phyloP scores from a whole-genome alignment of 2,888 invertebrate genomes.

The Lithophane leautieri region DNA sequence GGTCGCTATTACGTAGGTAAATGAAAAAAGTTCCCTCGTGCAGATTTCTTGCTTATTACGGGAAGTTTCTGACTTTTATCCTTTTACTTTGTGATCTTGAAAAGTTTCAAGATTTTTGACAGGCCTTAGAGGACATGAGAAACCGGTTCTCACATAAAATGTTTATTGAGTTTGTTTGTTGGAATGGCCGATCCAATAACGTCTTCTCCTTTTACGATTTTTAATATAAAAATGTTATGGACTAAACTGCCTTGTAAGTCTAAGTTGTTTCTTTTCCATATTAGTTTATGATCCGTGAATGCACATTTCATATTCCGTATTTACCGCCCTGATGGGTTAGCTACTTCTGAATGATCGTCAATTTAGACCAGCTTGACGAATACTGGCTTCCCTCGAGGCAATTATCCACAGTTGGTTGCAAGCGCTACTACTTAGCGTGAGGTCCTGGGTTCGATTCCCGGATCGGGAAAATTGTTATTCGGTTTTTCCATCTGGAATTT shows the following conservation, averaged over 20 bases:
- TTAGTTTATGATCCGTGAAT: too few species aligned
- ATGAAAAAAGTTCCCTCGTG: slow-evolving; percentile 43
- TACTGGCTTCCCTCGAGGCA: too few species aligned
- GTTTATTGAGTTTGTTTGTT: slow-evolving; percentile 19
- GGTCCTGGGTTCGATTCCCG: background rate
- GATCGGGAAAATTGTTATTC: background rate
- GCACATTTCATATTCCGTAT: too few species aligned
- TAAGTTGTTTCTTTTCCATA: too few species aligned
- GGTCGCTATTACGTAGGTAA: slow-evolving; percentile 27
- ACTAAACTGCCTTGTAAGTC: background rate
- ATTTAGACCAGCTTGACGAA: too few species aligned
- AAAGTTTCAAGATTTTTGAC: slow-evolving; percentile 15
- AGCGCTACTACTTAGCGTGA: background rate
- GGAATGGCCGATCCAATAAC: background rate
- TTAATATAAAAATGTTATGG: background rate
- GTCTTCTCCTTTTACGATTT: background rate
- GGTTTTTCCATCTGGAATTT: background rate
- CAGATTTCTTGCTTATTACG: slow-evolving; percentile 43
- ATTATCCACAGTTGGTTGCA: too few species aligned
- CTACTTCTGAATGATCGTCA: too few species aligned
- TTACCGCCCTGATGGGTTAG: too few species aligned
- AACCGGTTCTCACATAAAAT: slow-evolving; percentile 14
- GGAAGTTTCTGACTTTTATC: slow-evolving; percentile 45
- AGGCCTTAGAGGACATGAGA: background rate
- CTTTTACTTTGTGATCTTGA: slow-evolving; percentile 10